These are phyloP conservation scores for Pachyramphus minor DNA, from an alignment of 2,113 vertebrate genomes.

Conservation along the genomic window DNA sequence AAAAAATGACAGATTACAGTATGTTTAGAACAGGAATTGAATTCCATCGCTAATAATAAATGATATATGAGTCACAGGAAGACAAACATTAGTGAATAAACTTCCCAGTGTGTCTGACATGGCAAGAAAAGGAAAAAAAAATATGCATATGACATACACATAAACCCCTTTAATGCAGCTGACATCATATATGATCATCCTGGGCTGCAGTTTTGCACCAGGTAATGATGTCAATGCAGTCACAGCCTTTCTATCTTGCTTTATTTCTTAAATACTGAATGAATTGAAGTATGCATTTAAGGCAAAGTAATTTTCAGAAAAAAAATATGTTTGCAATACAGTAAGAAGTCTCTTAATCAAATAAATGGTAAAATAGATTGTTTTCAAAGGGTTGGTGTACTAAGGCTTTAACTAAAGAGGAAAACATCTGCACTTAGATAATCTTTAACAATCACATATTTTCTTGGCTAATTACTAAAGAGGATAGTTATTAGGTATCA, in stretches of 20 bases:
- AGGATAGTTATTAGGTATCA: slow-evolving; percentile 55
- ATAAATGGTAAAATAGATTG: background rate
- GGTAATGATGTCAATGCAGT: background rate
- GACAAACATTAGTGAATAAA: background rate
- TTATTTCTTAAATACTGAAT: background rate
- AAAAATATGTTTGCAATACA: background rate
- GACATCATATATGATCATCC: background rate
- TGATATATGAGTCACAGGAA: background rate
- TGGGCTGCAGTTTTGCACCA: background rate
- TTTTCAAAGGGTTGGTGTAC: slow-evolving; percentile 78
- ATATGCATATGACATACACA: background rate
- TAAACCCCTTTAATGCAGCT: background rate
- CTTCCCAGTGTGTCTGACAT: background rate
- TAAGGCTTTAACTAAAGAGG: slow-evolving; percentile 58
- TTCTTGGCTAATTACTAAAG: slow-evolving; percentile 68
- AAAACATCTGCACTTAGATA: slow-evolving; percentile 77
- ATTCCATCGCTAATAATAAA: background rate
- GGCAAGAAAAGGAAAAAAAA: background rate
- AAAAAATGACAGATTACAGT: background rate
- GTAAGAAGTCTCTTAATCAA: background rate
- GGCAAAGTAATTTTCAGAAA: slow-evolving; percentile 5
- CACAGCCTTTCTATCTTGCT: background rate
- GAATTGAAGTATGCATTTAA: background rate
- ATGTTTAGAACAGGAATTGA: background rate
- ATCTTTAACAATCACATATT: slow-evolving; percentile 63